Percentiles rank a stretch among this genome's conserved stretches.
These are phyloP conservation scores for Globodera ellingtonae DNA, from an alignment of 1,140 invertebrate species.

Conservation along the genomic window DNA sequence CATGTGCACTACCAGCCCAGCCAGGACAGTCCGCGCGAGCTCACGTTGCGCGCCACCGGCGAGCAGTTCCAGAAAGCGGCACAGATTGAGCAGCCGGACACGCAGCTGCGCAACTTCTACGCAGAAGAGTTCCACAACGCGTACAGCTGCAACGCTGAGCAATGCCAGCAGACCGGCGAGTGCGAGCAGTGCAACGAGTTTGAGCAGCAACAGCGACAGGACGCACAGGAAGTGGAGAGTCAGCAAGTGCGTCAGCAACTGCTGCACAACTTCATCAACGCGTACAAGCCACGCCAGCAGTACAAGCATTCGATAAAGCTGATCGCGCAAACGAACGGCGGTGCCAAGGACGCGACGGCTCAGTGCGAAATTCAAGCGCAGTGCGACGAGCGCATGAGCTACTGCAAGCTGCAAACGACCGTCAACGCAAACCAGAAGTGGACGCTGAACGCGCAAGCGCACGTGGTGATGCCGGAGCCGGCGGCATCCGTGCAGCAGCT, in stretches of 20 bases:
- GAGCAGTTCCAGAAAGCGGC: background rate
- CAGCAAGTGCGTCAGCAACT: background rate
- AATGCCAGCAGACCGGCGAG: background rate
- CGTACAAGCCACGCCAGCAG: constrained; percentile 22
- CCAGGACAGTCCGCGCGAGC: constrained; percentile 8
- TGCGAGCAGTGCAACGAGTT: background rate
- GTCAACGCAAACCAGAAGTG: constrained; percentile 36
- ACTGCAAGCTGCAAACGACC: constrained; percentile 24
- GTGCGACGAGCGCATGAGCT: constrained; percentile 19
- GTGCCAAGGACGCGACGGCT: constrained; percentile 16
- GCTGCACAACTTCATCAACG: constrained; percentile 17
- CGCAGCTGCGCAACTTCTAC: constrained; percentile 20
- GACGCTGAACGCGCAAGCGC: constrained; percentile 33
- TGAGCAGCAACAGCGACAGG: background rate
- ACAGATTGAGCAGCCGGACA: background rate
- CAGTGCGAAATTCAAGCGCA: constrained; percentile 24
- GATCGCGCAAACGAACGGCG: constrained; percentile 18
- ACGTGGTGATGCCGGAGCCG: constrained; percentile 40
- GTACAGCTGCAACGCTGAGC: constrained; percentile 7
- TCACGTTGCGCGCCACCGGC: background rate
- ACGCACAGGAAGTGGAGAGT: background rate
- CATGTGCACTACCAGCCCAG: constrained; percentile 2
- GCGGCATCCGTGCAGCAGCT: constrained; percentile 24
- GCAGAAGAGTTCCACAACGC: constrained; percentile 12
- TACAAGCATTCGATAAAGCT: constrained; percentile 24